Base-by-base conservation (phyloP, 2,797 vertebrate genomes). In the Siniperca obscura region DNA sequence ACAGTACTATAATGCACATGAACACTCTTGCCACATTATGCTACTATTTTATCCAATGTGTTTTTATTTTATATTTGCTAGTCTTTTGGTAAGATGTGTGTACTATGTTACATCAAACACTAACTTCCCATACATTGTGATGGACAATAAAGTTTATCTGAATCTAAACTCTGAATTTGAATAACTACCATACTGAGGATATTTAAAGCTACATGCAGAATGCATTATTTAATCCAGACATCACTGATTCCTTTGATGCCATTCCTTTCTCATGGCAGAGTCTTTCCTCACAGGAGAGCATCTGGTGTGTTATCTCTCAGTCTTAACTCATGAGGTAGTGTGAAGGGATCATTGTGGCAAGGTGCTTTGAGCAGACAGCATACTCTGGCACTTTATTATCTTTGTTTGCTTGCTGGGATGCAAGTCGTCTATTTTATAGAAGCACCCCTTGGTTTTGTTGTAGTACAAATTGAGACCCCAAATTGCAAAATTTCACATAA, bases 151-250 rank as follows among this genome's bases (percentile, higher is more conserved):
- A 75, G 38, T 81, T 83, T 71, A 30, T 78, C 46, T 64, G 11
- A 46, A 73, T 76, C 48, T 76, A 13, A 78, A 81, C 48, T 64
- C 27, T 70, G 40, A 55, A 59, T 83, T 21, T 78, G 17, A 73
- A 66, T 61, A 25, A 50, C 48, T 16, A 59, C 64, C 83, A 74
- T 83, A 80, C 38, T 88, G 87, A 34, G 57, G 68, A 57, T 87
- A 68, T 87, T 90, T 84, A 86, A 90, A 87, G 76, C 87, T 87
- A 86, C 74, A 91, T 90, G 82, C 61, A 56, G 73, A 65, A 87
- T 91, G 77, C 59, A 92, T 92, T 87, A 93, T 93, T 92, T 71
- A 93, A 82, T 88, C 70, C 73, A 5, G 80, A 90, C 83, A 73
- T 83, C 61, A 36, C 56, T 68, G 72, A 87, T 70, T 86, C 81